These are phyloP conservation scores for Petrocephalus schoutedeni DNA, from an alignment of 2,797 vertebrate species.

Conservation along the genomic window DNA sequence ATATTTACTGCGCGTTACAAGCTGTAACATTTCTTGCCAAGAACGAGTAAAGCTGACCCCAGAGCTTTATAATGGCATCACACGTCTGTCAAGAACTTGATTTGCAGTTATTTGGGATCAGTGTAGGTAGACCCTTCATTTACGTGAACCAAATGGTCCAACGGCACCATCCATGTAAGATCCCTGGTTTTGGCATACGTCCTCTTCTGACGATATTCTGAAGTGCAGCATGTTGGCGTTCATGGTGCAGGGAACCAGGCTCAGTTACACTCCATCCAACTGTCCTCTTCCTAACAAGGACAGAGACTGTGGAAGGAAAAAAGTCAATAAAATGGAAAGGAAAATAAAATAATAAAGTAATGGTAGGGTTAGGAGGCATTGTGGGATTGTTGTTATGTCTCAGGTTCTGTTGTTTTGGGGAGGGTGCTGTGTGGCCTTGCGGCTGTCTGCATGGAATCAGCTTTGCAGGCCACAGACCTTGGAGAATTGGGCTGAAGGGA, in stretches of 20 bases:
- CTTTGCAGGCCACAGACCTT: too few species aligned
- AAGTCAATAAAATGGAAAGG: too few species aligned
- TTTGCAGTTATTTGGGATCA: background rate
- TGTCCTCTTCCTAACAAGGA: background rate
- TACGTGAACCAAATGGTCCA: background rate
- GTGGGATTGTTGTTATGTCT: too few species aligned
- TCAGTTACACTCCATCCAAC: background rate
- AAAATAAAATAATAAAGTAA: too few species aligned
- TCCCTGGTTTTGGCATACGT: background rate
- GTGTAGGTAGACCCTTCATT: background rate
- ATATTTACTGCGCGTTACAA: background rate
- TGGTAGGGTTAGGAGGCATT: too few species aligned
- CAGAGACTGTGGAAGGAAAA: background rate
- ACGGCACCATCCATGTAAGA: background rate
- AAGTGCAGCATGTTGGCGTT: background rate
- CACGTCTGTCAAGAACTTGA: background rate
- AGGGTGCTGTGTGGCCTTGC: too few species aligned
- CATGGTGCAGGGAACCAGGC: background rate
- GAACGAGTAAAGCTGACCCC: conserved; percentile 12
- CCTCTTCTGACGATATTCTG: background rate
- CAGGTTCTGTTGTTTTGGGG: too few species aligned
- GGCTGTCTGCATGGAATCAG: too few species aligned
- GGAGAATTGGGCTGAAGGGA: too few species aligned
- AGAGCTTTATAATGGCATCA: conserved; percentile 14
- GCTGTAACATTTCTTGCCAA: conserved; percentile 10